phyloP scores from a whole-genome alignment of 2,113 vertebrate genomes.

The Miniopterus natalensis region DNA sequence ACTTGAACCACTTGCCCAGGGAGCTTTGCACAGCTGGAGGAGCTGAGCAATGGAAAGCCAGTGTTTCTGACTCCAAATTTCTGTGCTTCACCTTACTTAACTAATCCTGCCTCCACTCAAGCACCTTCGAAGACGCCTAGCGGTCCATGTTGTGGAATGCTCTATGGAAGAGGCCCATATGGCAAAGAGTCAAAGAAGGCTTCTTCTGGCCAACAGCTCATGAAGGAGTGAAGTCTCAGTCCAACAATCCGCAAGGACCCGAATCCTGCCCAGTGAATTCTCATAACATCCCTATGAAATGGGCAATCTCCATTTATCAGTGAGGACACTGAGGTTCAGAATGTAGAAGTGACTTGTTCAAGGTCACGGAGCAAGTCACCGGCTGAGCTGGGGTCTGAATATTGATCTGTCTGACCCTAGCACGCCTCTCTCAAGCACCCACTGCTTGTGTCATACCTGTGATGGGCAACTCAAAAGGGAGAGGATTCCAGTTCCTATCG shows the following conservation, averaged over 20 bases:
- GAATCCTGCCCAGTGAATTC: not conserved
- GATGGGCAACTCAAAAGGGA: not conserved
- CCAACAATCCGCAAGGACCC: constrained; percentile 17
- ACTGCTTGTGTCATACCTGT: not conserved
- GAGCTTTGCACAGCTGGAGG: not conserved
- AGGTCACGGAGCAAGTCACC: not conserved
- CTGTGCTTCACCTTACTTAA: not conserved
- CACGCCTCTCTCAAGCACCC: not conserved
- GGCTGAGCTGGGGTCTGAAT: not conserved
- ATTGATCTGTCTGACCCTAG: not conserved
- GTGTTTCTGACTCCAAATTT: not conserved
- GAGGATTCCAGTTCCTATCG: not conserved
- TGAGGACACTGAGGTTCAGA: not conserved
- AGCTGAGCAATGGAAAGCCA: not conserved
- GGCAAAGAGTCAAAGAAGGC: not conserved
- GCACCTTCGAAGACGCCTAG: not conserved
- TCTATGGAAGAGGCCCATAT: not conserved
- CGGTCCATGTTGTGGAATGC: not conserved
- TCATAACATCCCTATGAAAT: not conserved
- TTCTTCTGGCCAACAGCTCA: constrained; percentile 1
- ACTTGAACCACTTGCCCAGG: not conserved
- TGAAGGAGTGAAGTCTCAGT: not conserved
- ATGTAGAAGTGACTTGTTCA: not conserved
- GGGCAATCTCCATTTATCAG: not conserved
- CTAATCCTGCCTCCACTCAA: not conserved